Conservation (phyloP, 2,113 vertebrate genomes). For the Perca schrenkii region DNA sequence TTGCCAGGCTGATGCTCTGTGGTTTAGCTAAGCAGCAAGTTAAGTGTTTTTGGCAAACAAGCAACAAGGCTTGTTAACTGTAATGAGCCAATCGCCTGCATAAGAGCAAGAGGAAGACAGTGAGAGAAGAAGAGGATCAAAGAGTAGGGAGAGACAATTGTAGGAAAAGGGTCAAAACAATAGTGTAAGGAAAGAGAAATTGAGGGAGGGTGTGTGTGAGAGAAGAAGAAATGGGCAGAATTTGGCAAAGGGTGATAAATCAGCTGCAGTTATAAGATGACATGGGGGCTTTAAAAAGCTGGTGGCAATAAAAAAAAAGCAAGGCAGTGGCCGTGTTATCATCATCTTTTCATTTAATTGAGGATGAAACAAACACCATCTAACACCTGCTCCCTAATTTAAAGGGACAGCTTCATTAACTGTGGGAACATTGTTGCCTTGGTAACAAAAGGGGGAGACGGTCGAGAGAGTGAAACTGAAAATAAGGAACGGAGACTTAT, state of each 20-base stretch:
- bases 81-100: conserved; percentile 32
- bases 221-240: not conserved
- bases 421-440: conserved; percentile 46
- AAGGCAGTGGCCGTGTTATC: not conserved
- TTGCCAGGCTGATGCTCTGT: conserved; percentile 16
- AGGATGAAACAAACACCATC: conserved; percentile 13
- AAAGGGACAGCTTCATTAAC: conserved; percentile 45
- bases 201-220: too few species aligned
- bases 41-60: conserved; percentile 42
- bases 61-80: conserved; percentile 5
- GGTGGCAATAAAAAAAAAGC: not conserved
- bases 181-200: too few species aligned
- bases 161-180: too few species aligned
- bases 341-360: conserved; percentile 42
- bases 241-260: not conserved
- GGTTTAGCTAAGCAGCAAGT: conserved; percentile 13
- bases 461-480: not conserved
- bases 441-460: conserved; percentile 37
- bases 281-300: not conserved
- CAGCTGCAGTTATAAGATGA: conserved; percentile 6
- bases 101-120: not conserved
- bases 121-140: not conserved
- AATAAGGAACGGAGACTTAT: not conserved
- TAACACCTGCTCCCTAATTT: conserved; percentile 49
- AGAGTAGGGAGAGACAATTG: not conserved